Percentiles rank a stretch among this genome's conserved stretches.
Conservation (phyloP, 2,113 vertebrate genomes). For the Machaerirhynchus nigripectus region DNA sequence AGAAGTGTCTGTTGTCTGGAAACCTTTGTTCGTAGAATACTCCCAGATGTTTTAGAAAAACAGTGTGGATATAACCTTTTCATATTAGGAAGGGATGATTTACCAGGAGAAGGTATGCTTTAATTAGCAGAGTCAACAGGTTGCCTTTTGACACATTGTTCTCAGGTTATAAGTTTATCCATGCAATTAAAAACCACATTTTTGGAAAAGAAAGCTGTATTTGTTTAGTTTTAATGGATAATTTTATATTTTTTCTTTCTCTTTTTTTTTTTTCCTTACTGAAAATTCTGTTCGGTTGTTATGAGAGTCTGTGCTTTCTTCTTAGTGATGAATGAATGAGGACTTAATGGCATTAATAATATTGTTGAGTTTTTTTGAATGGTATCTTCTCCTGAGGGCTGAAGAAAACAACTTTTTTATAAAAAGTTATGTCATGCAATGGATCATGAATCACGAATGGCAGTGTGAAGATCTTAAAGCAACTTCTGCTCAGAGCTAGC, state of each 20-base stretch:
- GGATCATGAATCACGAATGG: not conserved
- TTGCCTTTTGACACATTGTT: not conserved
- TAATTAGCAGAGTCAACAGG: not conserved
- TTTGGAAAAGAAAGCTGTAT: not conserved
- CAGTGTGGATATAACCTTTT: constrained; percentile 87
- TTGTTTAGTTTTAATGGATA: not conserved
- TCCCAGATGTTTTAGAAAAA: constrained; percentile 87
- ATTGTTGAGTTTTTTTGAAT: not conserved
- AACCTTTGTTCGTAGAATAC: constrained; percentile 71
- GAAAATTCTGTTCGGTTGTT: not conserved
- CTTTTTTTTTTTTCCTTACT: not conserved
- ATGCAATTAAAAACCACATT: not conserved
- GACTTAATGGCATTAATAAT: not conserved
- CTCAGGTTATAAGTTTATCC: not conserved
- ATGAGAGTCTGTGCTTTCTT: not conserved
- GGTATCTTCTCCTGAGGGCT: not conserved
- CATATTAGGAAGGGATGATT: constrained; percentile 84
- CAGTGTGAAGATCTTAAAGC: not conserved
- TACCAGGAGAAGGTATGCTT: constrained; percentile 83
- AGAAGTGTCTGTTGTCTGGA: constrained; percentile 9
- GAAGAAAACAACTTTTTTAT: not conserved
- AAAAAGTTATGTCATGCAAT: not conserved
- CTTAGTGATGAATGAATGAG: not conserved
- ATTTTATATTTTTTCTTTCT: not conserved
- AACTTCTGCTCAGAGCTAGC: not conserved